These are phyloP conservation scores for Sabellastarte sp. DNA, from an alignment of 2,888 invertebrate genomes.

Conservation along the genomic window DNA sequence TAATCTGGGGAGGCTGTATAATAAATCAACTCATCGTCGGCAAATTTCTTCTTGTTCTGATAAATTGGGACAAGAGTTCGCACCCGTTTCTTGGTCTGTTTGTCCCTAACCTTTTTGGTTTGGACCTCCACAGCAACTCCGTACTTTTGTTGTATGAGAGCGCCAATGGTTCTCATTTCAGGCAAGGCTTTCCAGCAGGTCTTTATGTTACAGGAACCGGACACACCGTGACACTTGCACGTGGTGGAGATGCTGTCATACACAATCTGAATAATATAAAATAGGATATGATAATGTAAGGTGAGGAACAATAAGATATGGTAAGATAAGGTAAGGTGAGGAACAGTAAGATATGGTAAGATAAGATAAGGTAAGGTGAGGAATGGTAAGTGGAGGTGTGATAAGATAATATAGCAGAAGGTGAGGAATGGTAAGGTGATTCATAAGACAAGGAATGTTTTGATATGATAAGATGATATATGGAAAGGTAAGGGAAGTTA, in stretches of 20 bases:
- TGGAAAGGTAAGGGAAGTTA: no score
- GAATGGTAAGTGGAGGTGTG: no score
- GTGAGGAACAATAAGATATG: no score
- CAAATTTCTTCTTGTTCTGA: constrained; percentile 55
- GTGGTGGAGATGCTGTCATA: constrained; percentile 66
- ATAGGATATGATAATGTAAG: no score
- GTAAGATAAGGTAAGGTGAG: no score
- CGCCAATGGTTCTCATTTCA: constrained; percentile 23
- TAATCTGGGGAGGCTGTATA: constrained; percentile 81
- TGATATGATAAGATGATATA: no score
- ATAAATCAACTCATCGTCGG: constrained; percentile 70
- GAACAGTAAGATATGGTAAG: no score
- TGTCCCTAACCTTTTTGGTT: background rate
- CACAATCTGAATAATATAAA: no score
- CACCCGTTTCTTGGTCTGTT: background rate
- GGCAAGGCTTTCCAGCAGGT: constrained; percentile 97
- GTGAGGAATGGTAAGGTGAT: no score
- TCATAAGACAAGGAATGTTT: no score
- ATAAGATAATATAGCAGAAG: no score
- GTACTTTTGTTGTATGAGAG: constrained; percentile 64
- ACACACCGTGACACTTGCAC: constrained; percentile 97
- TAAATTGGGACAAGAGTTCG: constrained; percentile 45
- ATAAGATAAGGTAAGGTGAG: no score
- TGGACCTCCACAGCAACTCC: constrained; percentile 49
- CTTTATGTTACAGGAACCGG: constrained; percentile 91